Evolutionary conservation across 2,113 vertebrate genomes (phyloP).

Genomic region (Gymnogyps californianus): DNA sequence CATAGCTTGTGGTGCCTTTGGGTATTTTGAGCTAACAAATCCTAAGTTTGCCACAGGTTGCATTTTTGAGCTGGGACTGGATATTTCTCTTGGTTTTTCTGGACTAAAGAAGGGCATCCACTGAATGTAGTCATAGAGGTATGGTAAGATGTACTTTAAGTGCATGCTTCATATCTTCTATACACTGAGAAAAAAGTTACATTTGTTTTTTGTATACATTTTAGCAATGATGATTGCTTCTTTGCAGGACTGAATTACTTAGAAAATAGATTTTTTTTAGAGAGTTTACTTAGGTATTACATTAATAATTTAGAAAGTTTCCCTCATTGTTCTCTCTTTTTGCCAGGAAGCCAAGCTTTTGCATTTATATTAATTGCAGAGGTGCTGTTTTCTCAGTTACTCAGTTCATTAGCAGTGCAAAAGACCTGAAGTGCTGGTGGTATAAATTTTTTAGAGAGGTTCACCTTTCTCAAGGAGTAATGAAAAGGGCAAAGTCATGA

Average conservation of each 20-base stretch:
- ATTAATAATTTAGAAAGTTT: slow-evolving; percentile 4
- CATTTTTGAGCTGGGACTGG: neutral
- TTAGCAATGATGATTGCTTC: neutral
- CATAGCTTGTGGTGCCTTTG: neutral
- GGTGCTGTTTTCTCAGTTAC: slow-evolving; percentile 6
- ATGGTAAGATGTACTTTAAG: neutral
- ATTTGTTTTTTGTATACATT: neutral
- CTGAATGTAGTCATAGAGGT: neutral
- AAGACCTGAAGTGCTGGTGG: neutral
- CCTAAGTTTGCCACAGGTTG: neutral
- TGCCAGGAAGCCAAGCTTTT: neutral
- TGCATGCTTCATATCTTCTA: neutral
- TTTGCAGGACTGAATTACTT: neutral
- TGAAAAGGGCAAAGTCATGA: slow-evolving; percentile 58
- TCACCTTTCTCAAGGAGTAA: slow-evolving; percentile 64
- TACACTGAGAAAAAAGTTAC: neutral
- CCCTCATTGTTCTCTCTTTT: neutral
- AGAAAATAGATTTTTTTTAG: neutral
- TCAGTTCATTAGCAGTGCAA: slow-evolving; percentile 58
- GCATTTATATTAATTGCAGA: neutral
- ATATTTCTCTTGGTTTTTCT: neutral
- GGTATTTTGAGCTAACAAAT: neutral
- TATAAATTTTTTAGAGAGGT: slow-evolving; percentile 44
- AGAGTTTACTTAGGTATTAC: neutral
- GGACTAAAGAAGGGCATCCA: neutral